Evolutionary conservation across 1,140 invertebrate species (phyloP).

Genomic region (Aphaenogaster ashmeadi): DNA sequence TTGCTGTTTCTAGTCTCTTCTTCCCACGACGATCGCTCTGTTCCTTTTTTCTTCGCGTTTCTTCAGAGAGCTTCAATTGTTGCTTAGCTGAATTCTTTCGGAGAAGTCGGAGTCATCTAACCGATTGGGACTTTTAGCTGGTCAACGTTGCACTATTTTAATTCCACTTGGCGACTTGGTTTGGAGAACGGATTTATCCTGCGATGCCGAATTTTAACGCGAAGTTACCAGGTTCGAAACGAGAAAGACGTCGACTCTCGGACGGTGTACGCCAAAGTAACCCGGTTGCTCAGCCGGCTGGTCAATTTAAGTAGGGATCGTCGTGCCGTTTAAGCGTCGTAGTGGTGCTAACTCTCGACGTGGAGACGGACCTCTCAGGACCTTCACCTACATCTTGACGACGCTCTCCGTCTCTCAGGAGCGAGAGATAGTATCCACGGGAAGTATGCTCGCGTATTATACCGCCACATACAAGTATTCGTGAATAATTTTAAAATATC

Average conservation of each 20-base stretch:
- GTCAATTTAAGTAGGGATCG: slow-evolving; percentile 80
- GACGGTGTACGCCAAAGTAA: slow-evolving; percentile 78
- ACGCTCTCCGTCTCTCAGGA: slow-evolving; percentile 31
- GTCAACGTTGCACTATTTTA: not conserved
- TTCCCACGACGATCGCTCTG: not conserved
- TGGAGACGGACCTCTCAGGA: slow-evolving; percentile 49
- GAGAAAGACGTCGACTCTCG: slow-evolving; percentile 60
- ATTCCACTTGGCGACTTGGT: not conserved
- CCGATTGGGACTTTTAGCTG: not conserved
- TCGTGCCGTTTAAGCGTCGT: slow-evolving; percentile 26
- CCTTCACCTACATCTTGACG: slow-evolving; percentile 63
- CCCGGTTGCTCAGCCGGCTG: slow-evolving; percentile 71
- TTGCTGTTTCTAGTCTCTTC: not conserved
- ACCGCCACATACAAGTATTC: not conserved
- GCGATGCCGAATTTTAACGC: not conserved
- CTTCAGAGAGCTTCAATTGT: not conserved
- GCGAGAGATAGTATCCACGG: not conserved
- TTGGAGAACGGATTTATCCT: not conserved
- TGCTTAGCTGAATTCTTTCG: slow-evolving; percentile 41
- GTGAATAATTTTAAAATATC: not conserved
- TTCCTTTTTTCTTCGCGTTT: not conserved
- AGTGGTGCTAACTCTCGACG: slow-evolving; percentile 43
- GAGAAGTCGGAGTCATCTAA: slow-evolving; percentile 3
- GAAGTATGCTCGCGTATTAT: not conserved
- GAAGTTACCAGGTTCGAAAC: not conserved